These are phyloP conservation scores for Nomada lathburiana DNA, from an alignment of 2,888 invertebrate genomes.

Conservation along the genomic window DNA sequence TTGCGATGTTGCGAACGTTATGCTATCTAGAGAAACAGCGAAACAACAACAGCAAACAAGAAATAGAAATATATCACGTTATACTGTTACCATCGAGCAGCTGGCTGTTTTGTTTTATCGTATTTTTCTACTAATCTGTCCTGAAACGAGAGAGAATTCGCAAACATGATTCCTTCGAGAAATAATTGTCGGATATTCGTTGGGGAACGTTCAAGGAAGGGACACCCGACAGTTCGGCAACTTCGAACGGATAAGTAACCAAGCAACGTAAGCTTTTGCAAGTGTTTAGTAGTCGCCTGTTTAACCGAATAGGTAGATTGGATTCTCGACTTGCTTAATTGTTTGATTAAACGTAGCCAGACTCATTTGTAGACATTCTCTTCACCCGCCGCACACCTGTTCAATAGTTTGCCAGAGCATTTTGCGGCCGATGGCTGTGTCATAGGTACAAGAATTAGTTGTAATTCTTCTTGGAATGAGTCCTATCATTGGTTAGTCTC, in stretches of 20 bases:
- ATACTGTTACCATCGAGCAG: slow-evolving; percentile 16
- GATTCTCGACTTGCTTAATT: slow-evolving; percentile 5
- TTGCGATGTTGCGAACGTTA: slow-evolving; percentile 29
- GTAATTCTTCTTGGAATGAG: neutral
- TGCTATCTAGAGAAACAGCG: slow-evolving; percentile 6
- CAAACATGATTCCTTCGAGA: no score
- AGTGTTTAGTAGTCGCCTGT: slow-evolving; percentile 14
- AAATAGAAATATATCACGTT: slow-evolving; percentile 6
- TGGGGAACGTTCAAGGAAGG: neutral
- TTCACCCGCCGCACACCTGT: neutral
- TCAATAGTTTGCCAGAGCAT: neutral
- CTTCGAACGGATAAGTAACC: slow-evolving; percentile 28
- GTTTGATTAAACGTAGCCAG: slow-evolving; percentile 3
- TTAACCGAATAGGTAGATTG: slow-evolving; percentile 6
- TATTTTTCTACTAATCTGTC: neutral
- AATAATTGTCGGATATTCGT: neutral
- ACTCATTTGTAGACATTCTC: slow-evolving; percentile 11
- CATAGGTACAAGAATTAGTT: neutral
- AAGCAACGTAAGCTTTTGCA: slow-evolving; percentile 6
- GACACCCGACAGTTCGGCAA: slow-evolving; percentile 20
- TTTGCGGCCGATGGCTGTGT: neutral
- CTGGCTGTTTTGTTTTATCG: slow-evolving; percentile 7
- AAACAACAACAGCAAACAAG: neutral
- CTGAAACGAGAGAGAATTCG: neutral
- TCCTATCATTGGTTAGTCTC: neutral